Conservation (phyloP, 2,888 invertebrate species). For the Shargacucullia verbasci region DNA sequence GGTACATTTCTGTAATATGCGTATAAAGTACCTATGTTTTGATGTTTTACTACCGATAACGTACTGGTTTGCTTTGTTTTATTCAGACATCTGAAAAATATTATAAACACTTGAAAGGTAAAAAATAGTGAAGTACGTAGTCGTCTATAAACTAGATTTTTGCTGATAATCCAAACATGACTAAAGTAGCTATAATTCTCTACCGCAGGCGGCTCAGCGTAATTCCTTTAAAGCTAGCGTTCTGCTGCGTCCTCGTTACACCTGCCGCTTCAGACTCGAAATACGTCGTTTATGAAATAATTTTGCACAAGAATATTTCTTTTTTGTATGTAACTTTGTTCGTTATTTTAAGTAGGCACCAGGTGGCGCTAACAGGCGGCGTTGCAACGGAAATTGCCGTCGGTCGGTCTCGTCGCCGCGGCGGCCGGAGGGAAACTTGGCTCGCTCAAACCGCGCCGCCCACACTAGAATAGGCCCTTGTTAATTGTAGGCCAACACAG, state of each 20-base stretch:
- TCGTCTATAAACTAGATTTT: constrained; percentile 62
- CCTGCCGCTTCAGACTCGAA: constrained; percentile 64
- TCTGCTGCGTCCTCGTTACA: constrained; percentile 61
- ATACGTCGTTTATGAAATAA: constrained; percentile 64
- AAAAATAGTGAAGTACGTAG: constrained; percentile 22
- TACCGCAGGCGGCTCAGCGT: constrained; percentile 63
- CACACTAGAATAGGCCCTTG: constrained; percentile 62
- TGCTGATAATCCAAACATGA: constrained; percentile 60
- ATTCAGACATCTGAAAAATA: no score
- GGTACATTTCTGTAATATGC: background rate
- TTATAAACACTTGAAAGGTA: no score
- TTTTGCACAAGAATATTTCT: constrained; percentile 56
- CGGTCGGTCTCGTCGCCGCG: constrained; percentile 62
- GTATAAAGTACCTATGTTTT: no score
- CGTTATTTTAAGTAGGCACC: constrained; percentile 72
- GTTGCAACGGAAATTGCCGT: constrained; percentile 79
- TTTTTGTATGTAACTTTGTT: constrained; percentile 56
- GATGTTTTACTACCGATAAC: no score
- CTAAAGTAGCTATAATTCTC: constrained; percentile 67
- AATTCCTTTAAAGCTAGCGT: constrained; percentile 72
- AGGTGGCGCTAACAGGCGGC: constrained; percentile 76
- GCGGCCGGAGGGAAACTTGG: constrained; percentile 63
- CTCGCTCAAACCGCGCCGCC: constrained; percentile 60
- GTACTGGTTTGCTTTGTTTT: no score
- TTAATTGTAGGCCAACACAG: constrained; percentile 75